These are phyloP conservation scores for Phylloscopus whistleri DNA, from an alignment of 2,113 vertebrate genomes.

Conservation along the genomic window DNA sequence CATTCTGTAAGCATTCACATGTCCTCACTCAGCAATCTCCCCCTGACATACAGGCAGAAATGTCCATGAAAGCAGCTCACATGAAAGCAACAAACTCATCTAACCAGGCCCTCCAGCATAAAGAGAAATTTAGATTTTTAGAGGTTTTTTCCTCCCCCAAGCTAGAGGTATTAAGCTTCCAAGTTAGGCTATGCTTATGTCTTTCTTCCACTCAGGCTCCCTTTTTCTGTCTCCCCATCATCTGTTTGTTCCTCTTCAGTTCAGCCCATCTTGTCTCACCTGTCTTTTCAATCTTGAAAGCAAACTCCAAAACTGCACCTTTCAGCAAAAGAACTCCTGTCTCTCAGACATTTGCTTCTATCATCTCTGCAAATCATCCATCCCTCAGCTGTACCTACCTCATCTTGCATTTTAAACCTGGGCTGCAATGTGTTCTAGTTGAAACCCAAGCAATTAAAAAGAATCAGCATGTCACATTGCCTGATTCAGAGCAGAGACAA, in stretches of 20 bases:
- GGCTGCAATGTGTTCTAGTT: background rate
- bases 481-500: background rate
- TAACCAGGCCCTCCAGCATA: background rate
- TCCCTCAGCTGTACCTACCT: background rate
- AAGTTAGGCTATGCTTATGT: background rate
- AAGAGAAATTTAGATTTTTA: background rate
- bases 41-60: background rate
- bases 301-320: background rate
- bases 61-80: background rate
- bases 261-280: background rate
- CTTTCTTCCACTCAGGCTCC: background rate
- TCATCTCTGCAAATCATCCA: background rate
- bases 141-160: background rate
- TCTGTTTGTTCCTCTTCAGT: background rate
- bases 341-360: background rate
- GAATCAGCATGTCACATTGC: background rate
- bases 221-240: background rate
- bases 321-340: background rate
- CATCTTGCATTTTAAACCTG: background rate
- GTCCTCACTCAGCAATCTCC: background rate
- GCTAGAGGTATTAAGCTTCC: background rate
- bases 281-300: background rate
- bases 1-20: background rate
- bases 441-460: background rate
- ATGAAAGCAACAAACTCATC: background rate